Evolutionary conservation across 2,113 vertebrate species (phyloP).

Genomic region (Lophochroa leadbeateri): DNA sequence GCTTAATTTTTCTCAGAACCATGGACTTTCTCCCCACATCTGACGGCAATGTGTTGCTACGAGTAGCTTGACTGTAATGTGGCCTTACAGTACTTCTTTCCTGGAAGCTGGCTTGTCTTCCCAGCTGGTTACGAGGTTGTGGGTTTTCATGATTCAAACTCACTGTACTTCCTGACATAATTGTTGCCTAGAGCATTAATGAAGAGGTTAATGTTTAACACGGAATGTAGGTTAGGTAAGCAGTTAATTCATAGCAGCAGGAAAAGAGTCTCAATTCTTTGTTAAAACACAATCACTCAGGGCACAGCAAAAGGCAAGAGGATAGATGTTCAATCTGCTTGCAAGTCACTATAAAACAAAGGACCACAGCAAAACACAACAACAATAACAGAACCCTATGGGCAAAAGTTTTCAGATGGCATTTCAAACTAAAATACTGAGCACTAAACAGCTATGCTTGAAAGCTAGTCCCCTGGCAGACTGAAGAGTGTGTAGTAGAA

Average conservation of each 20-base stretch:
- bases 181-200: slow-evolving; percentile 91
- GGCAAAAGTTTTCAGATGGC: slow-evolving; percentile 44
- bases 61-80: slow-evolving; percentile 85
- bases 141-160: slow-evolving; percentile 92
- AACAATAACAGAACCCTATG: slow-evolving; percentile 1
- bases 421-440: slow-evolving; percentile 67
- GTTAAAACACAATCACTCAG: slow-evolving; percentile 72
- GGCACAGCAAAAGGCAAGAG: slow-evolving; percentile 77
- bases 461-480: slow-evolving; percentile 61
- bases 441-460: slow-evolving; percentile 36
- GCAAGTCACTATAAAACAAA: slow-evolving; percentile 48
- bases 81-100: slow-evolving; percentile 87
- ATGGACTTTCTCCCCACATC: slow-evolving; percentile 91
- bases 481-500: slow-evolving; percentile 12
- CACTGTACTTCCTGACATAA: slow-evolving; percentile 97
- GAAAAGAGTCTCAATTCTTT: slow-evolving; percentile 50
- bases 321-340: slow-evolving; percentile 62
- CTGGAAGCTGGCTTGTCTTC: slow-evolving; percentile 97
- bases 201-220: slow-evolving; percentile 57
- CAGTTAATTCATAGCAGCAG: slow-evolving; percentile 32
- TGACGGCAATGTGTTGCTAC: slow-evolving; percentile 95
- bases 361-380: slow-evolving; percentile 2
- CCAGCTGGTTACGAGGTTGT: slow-evolving; percentile 85
- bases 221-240: not conserved
- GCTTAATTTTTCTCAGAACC: slow-evolving; percentile 93